Evolutionary conservation across 2,797 vertebrate species (phyloP).

Genomic region (Margarornis squamiger): DNA sequence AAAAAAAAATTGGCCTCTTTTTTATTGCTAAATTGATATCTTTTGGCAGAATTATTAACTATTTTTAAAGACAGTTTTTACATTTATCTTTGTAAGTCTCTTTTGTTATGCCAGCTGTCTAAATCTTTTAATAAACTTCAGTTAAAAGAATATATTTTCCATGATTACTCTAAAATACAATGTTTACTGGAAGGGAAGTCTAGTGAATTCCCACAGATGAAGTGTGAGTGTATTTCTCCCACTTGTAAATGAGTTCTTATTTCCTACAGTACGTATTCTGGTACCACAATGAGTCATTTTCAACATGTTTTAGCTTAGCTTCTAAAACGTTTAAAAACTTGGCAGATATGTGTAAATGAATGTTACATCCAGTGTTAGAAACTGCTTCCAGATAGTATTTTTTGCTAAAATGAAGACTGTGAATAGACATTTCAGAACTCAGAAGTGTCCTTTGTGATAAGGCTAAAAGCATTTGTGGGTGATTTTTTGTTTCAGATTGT

Average conservation of each 20-base stretch:
- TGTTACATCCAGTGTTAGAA: constrained; percentile 71
- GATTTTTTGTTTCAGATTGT: background rate
- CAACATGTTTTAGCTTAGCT: constrained; percentile 78
- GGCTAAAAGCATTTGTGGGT: background rate
- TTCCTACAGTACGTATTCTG: constrained; percentile 76
- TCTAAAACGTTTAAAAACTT: constrained; percentile 76
- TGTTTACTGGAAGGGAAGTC: constrained; percentile 78
- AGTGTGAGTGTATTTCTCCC: constrained; percentile 78
- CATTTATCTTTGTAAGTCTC: constrained; percentile 56
- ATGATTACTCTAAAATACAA: constrained; percentile 74
- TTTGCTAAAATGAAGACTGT: constrained; percentile 55
- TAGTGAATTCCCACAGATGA: constrained; percentile 77
- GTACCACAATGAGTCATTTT: constrained; percentile 77
- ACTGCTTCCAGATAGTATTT: constrained; percentile 67
- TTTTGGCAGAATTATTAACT: constrained; percentile 36
- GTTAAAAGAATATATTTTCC: constrained; percentile 76
- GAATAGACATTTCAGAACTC: constrained; percentile 66
- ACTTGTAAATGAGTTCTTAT: constrained; percentile 80
- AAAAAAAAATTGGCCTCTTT: background rate
- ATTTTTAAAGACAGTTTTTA: constrained; percentile 47
- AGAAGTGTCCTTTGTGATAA: constrained; percentile 52
- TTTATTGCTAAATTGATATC: constrained; percentile 13
- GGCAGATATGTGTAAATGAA: constrained; percentile 70
- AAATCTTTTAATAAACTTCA: constrained; percentile 71
- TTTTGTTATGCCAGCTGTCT: constrained; percentile 66